Evolutionary conservation across 2,888 invertebrate genomes (phyloP).

Genomic region (Pycnomerus fuliginosus): DNA sequence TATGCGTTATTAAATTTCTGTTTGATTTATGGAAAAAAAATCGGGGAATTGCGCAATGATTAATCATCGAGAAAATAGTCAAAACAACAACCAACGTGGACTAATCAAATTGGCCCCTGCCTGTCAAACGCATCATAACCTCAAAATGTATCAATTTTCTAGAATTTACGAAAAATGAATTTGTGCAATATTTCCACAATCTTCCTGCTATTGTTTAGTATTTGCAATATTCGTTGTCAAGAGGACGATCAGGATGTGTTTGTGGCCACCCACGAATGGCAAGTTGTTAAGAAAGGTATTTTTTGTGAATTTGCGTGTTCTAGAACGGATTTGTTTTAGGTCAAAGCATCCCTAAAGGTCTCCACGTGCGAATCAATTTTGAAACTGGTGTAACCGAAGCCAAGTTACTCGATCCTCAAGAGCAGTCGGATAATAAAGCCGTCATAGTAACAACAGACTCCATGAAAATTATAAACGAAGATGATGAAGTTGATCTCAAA

Average conservation of each 20-base stretch:
- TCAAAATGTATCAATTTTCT: not conserved
- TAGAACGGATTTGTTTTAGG: slow-evolving; percentile 53
- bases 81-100: slow-evolving; percentile 27
- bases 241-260: slow-evolving; percentile 51
- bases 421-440: slow-evolving; percentile 40
- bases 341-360: slow-evolving; percentile 69
- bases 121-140: not conserved
- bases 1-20: not conserved
- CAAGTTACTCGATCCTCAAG: slow-evolving; percentile 62
- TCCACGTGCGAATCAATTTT: slow-evolving; percentile 76
- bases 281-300: slow-evolving; percentile 61
- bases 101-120: slow-evolving; percentile 17
- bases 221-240: slow-evolving; percentile 8
- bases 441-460: not conserved
- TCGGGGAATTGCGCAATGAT: not conserved
- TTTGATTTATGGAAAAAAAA: not conserved
- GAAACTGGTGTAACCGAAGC: slow-evolving; percentile 73
- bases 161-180: not conserved
- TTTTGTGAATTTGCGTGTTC: not conserved
- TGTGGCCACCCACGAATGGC: slow-evolving; percentile 65
- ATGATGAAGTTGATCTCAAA: slow-evolving; percentile 11
- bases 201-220: not conserved
- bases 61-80: slow-evolving; percentile 16
- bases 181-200: not conserved
- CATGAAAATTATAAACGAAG: not conserved